Evolutionary conservation across 2,113 vertebrate species (phyloP).

Genomic region (Lepisosteus osseus): DNA sequence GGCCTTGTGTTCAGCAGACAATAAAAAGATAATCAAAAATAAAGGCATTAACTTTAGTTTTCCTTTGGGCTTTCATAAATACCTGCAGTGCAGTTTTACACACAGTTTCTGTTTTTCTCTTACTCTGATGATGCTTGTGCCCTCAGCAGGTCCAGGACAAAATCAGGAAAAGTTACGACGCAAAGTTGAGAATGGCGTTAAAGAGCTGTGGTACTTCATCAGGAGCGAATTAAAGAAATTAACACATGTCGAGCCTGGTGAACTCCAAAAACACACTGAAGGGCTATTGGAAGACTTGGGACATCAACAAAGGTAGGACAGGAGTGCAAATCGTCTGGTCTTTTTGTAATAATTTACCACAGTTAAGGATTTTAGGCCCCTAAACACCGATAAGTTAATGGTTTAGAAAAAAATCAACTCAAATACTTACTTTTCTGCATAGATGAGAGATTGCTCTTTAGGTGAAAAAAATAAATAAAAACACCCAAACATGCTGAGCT

Average conservation of each 20-base stretch:
- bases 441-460: background rate
- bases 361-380: too few relatives aligned
- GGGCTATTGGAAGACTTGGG: constrained; percentile 89
- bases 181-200: constrained; percentile 89
- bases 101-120: background rate
- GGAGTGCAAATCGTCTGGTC: constrained; percentile 11
- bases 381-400: too few relatives aligned
- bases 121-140: background rate
- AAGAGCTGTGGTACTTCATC: constrained; percentile 97
- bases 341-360: background rate
- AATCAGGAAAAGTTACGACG: constrained; percentile 89
- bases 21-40: too few relatives aligned
- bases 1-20: too few relatives aligned
- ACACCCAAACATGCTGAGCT: too few relatives aligned
- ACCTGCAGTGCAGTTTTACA: too few relatives aligned
- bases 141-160: constrained; percentile 75
- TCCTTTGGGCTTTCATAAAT: too few relatives aligned
- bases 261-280: constrained; percentile 81
- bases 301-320: constrained; percentile 86
- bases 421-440: background rate
- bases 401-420: too few relatives aligned
- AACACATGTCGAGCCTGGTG: constrained; percentile 73
- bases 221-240: constrained; percentile 93
- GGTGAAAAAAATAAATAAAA: too few relatives aligned
- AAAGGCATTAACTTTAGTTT: too few relatives aligned